These are phyloP conservation scores for Crypturellus undulatus DNA, from an alignment of 2,113 vertebrate genomes.

Conservation along the genomic window DNA sequence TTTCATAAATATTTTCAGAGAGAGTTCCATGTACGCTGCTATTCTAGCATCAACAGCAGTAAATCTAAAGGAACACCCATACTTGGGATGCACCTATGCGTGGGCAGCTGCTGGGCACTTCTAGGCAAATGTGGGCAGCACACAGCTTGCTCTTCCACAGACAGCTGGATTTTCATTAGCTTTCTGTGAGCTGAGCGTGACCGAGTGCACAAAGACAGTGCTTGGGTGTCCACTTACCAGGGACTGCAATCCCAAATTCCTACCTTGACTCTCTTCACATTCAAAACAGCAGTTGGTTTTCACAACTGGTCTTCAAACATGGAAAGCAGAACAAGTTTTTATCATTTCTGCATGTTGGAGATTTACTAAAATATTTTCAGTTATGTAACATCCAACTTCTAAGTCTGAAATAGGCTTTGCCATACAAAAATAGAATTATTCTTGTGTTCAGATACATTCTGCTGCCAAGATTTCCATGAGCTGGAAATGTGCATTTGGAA, in stretches of 20 bases:
- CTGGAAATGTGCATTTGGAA: not conserved
- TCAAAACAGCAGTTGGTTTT: not conserved
- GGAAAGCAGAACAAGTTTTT: not conserved
- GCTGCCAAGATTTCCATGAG: not conserved
- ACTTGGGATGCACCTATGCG: not conserved
- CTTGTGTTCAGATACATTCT: not conserved
- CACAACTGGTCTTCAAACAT: not conserved
- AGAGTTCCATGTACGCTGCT: not conserved
- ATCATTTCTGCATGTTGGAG: not conserved
- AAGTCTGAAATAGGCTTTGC: not conserved
- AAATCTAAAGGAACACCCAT: not conserved
- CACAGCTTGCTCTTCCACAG: not conserved
- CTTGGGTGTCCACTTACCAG: not conserved
- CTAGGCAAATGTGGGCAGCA: not conserved
- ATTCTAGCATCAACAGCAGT: not conserved
- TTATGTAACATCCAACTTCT: not conserved
- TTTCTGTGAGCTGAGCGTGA: not conserved
- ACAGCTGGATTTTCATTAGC: not conserved
- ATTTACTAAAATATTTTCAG: not conserved
- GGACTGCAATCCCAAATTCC: not conserved
- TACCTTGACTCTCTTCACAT: not conserved
- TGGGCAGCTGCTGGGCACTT: not conserved
- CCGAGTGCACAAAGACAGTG: not conserved
- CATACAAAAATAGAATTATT: conserved; percentile 30
- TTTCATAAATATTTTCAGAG: not conserved